Percentiles rank a stretch among this genome's conserved stretches.
phyloP scores from a whole-genome alignment of 2,888 invertebrate genomes.

The Archips crataeganus region DNA sequence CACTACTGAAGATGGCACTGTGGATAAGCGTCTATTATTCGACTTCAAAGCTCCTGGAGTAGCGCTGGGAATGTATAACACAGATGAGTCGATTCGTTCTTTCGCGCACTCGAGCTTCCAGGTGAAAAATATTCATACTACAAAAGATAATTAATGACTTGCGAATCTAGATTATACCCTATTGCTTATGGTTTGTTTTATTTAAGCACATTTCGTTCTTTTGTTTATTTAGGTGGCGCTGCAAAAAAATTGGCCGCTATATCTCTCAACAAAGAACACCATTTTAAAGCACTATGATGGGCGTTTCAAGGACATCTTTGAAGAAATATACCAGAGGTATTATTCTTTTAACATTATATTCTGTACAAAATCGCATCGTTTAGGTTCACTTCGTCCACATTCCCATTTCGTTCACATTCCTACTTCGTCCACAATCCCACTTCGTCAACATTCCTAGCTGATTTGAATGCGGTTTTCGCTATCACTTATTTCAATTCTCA shows the following conservation, averaged over 20 bases:
- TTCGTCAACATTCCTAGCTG: too few relatives aligned
- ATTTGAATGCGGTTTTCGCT: too few relatives aligned
- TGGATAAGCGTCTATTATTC: conserved; percentile 87
- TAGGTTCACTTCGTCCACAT: not conserved
- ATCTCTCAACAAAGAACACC: conserved; percentile 96
- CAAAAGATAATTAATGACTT: too few relatives aligned
- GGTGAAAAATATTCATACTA: conserved; percentile 55
- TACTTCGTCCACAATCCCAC: too few relatives aligned
- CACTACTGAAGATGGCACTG: conserved; percentile 87
- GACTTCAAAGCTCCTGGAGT: conserved; percentile 91
- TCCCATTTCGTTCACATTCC: too few relatives aligned
- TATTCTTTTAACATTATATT: conserved; percentile 57
- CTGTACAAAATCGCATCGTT: not conserved
- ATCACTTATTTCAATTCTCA: too few relatives aligned
- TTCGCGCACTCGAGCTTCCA: conserved; percentile 96
- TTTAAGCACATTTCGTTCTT: conserved; percentile 38
- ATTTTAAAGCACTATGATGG: conserved; percentile 96
- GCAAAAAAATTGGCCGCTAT: conserved; percentile 94
- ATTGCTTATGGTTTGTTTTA: conserved; percentile 1
- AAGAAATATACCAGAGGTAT: conserved; percentile 93
- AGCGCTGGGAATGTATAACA: conserved; percentile 96
- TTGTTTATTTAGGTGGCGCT: conserved; percentile 87
- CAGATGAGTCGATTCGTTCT: conserved; percentile 92
- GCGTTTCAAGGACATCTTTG: conserved; percentile 96
- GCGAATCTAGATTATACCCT: too few relatives aligned